These are phyloP conservation scores for Hylomyscus alleni DNA, from an alignment of 2,797 vertebrate genomes.

Conservation along the genomic window DNA sequence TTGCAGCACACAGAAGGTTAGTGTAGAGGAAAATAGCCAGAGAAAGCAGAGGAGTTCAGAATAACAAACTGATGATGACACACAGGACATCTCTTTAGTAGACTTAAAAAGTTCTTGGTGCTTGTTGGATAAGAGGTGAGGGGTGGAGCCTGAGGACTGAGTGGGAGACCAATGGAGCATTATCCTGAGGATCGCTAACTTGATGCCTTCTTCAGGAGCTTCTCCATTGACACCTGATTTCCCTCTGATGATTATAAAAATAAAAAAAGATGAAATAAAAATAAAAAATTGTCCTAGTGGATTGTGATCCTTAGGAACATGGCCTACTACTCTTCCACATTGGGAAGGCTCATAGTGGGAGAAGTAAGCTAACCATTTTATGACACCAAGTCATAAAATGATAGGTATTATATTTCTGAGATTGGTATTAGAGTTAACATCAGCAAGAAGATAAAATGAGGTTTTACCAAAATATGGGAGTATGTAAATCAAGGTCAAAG, in stretches of 20 bases:
- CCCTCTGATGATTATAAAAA: background rate
- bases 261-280: too few relatives aligned
- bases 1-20: accelerated
- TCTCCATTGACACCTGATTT: background rate
- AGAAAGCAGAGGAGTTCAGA: background rate
- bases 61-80: background rate
- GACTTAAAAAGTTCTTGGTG: background rate
- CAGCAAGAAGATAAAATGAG: background rate
- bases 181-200: background rate
- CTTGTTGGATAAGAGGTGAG: background rate
- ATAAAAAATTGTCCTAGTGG: too few relatives aligned
- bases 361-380: background rate
- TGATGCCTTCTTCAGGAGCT: background rate
- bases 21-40: background rate
- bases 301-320: background rate
- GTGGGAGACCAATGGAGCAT: too few relatives aligned
- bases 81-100: background rate
- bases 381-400: background rate
- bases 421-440: background rate
- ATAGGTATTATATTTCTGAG: background rate
- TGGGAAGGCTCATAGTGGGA: too few relatives aligned
- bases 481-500: background rate
- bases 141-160: background rate
- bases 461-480: background rate
- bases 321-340: background rate